Percentiles rank a stretch among this genome's conserved stretches.
phyloP scores from a whole-genome alignment of 2,888 invertebrate species.

The Aleiodes leptofemur region DNA sequence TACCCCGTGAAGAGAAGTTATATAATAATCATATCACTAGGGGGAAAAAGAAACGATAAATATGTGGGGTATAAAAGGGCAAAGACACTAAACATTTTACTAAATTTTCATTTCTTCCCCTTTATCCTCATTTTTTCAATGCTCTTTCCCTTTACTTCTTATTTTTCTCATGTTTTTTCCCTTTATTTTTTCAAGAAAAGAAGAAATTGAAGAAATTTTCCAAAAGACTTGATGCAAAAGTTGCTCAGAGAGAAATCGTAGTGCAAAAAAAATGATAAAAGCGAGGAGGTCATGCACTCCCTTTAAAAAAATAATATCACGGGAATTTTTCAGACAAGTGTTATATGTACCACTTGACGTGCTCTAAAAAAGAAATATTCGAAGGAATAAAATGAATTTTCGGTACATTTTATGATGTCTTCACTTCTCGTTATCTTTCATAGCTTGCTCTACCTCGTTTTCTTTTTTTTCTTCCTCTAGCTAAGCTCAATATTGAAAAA shows the following conservation, averaged over 20 bases:
- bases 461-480: constrained; percentile 1
- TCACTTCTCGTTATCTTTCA: constrained; percentile 3
- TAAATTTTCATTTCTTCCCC: background rate
- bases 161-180: too few species aligned
- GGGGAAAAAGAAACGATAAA: background rate
- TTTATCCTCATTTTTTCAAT: background rate
- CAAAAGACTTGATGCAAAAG: background rate
- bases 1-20: too few species aligned
- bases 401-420: background rate
- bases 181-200: too few species aligned
- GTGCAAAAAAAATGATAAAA: background rate
- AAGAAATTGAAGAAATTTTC: background rate
- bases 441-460: background rate
- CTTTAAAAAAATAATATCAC: constrained; percentile 26
- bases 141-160: too few species aligned
- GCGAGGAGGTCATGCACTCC: background rate
- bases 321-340: constrained; percentile 24
- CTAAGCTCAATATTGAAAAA: background rate
- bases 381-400: constrained; percentile 2
- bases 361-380: constrained; percentile 17
- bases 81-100: constrained; percentile 2
- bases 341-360: constrained; percentile 25
- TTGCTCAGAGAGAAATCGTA: constrained; percentile 17
- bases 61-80: constrained; percentile 10
- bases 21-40: background rate